Conservation (phyloP, 2,113 vertebrate species). For the Gulo gulo region DNA sequence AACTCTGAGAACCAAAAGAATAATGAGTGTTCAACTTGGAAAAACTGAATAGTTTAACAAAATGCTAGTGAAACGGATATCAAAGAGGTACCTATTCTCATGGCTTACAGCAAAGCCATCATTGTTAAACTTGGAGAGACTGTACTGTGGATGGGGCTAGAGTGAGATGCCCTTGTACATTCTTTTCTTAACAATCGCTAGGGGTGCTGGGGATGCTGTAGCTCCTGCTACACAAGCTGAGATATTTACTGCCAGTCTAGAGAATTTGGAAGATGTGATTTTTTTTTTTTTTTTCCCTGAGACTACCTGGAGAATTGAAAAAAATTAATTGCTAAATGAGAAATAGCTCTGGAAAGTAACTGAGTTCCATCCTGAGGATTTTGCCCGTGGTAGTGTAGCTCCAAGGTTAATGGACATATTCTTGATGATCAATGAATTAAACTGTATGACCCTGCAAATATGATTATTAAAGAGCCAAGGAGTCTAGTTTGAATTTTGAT, state of each 20-base stretch:
- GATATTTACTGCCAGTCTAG: neutral
- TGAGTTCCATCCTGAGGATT: neutral
- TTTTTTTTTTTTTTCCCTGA: neutral
- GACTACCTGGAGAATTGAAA: neutral
- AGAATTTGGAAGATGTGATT: neutral
- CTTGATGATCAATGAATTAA: neutral
- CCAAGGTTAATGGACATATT: neutral
- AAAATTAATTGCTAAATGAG: neutral
- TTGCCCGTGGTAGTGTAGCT: neutral
- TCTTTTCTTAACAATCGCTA: neutral
- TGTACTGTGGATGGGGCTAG: neutral
- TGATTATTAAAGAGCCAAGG: neutral
- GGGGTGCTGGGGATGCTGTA: neutral
- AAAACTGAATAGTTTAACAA: conserved; percentile 15
- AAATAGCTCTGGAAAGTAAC: neutral
- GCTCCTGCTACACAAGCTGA: neutral
- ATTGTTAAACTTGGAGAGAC: neutral
- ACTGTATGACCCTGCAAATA: neutral
- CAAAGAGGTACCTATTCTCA: neutral
- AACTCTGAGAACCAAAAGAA: neutral
- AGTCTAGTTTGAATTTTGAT: neutral
- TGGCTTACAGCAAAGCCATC: neutral
- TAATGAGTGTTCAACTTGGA: neutral
- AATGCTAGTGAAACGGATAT: neutral
- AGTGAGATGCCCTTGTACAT: neutral